Base-by-base conservation (phyloP, 92 coral and sea anemone genomes). In the Chrysogorgia sp. region DNA sequence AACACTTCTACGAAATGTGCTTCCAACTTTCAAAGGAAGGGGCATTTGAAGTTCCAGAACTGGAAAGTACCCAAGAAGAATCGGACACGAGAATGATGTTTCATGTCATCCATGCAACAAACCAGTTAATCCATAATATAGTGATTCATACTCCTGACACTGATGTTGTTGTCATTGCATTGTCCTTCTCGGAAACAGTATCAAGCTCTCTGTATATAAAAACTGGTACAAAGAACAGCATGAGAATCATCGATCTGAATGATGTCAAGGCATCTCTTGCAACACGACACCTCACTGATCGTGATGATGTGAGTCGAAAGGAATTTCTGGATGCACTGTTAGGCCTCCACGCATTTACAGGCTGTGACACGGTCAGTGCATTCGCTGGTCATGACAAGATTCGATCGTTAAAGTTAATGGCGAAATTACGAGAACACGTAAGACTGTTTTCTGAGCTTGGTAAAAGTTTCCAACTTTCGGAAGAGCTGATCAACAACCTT, bases 311-410 rank as follows among this genome's bases (percentile, higher is more conserved):
- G 28, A 57, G 20, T 23, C 25, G 1, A n/a, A 23, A 23, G 30
- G 63, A 57, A 57, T 57, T n/a, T n/a, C 25, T n/a, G 63, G 30
- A 23, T n/a, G 25, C 63, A n/a, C 25, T 57, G 25, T n/a, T n/a
- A n/a, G n/a, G n/a, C n/a, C n/a, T n/a, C n/a, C n/a, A n/a, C n/a
- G n/a, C n/a, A n/a, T n/a, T 24, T 57, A n/a, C 30, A 24, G 63
- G 63, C 2, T 57, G 63, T 57, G 63, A 57, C 30, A 57, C 63
- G 28, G 63, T 57, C 28, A 57, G 63, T 57, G 63, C 63, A 24
- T 57, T 57, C 30, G 63, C 63, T 7, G 63, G 63, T 23, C 25
- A 57, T n/a, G 30, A 33, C 63, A 57, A 57, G 30, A n/a, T 57
- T 14, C 2, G 30, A 57, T n/a, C 28, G 2, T 7, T 57, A 14